Conservation (phyloP, 37 sponge, comb jelly and placozoan species). For the Amphimedon queenslandica region DNA sequence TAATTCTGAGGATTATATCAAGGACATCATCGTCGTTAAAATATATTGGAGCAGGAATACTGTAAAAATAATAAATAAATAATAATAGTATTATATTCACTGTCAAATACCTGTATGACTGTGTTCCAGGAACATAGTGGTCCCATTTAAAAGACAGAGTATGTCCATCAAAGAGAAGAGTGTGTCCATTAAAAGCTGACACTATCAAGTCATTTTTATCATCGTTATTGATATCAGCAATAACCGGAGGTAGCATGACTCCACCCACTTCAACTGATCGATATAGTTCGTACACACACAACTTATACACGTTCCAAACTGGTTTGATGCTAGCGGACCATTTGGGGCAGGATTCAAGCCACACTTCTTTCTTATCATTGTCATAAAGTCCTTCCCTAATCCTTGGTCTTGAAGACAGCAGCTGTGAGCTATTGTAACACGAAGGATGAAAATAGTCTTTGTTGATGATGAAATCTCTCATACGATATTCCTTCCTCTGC, state of each 20-base stretch:
- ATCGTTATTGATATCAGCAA: constrained; percentile 67
- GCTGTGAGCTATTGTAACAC: background rate
- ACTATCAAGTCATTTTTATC: constrained; percentile 49
- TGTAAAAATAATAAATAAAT: constrained; percentile 7
- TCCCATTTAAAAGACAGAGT: constrained; percentile 48
- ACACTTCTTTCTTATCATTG: background rate
- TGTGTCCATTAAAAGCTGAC: constrained; percentile 38
- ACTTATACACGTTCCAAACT: constrained; percentile 29
- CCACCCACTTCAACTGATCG: constrained; percentile 21
- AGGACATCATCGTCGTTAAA: constrained; percentile 64
- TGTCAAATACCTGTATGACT: constrained; percentile 64
- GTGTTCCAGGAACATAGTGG: constrained; percentile 39
- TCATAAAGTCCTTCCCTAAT: too few relatives aligned
- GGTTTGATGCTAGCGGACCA: constrained; percentile 11
- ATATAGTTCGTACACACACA: constrained; percentile 59
- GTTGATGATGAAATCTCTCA: background rate
- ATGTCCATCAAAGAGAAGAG: constrained; percentile 42
- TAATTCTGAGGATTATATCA: constrained; percentile 57
- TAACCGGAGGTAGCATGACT: constrained; percentile 69
- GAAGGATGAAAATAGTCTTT: background rate
- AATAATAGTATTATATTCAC: background rate
- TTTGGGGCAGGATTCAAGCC: background rate
- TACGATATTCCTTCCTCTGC: background rate
- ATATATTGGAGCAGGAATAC: constrained; percentile 66
- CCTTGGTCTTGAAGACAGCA: background rate